Base-by-base conservation (phyloP, 2,113 vertebrate genomes). In the Turnix velox region DNA sequence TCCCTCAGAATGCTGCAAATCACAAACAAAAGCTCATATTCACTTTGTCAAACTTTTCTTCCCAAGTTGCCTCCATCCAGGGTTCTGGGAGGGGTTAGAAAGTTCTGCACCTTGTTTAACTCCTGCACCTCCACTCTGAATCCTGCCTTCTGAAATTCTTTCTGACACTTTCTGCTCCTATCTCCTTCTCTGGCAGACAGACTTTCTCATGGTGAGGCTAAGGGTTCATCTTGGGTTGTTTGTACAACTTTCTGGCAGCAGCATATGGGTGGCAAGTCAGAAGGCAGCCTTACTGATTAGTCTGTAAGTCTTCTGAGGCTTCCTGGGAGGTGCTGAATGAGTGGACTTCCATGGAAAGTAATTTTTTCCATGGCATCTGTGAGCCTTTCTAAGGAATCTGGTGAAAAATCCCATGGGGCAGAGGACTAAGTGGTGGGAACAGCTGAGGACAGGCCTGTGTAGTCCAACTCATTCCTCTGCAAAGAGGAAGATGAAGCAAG, bases 361-460 rank as follows among this genome's bases (percentile, higher is more conserved):
- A 52, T 84, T 73, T 84, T 94, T 96, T 93, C 73, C 73, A 40
- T 66, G 63, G 75, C 33, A 31, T 77, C 55, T 90, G 27, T 27
- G 40, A 89, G 45, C 43, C 18, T 88, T 95, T 68, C 80, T 78
- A 66, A 86, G 69, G 61, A 27, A 72, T 86, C 52, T 0, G 1
- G 86, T 72, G 57, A 39, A 89, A 87, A 95, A 74, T 89, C 74
- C 69, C 71, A 52, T 1, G 12, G 52, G 73, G 25, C 0, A 0
- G 52, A 92, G 62, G n/a, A 69, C 88, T 88, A 54, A 92, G 91
- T 59, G 69, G 57, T 88, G 74, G 93, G 95, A 96, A 93, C 65
- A 94, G 65, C 89, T 67, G 73, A 95, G 91, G 89, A 90, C 77
- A 81, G 77, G 80, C 30, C 65, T 45, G 52, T 33, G 59, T 1